Conservation (phyloP, 2,113 vertebrate genomes). For the Rhineura floridana region DNA sequence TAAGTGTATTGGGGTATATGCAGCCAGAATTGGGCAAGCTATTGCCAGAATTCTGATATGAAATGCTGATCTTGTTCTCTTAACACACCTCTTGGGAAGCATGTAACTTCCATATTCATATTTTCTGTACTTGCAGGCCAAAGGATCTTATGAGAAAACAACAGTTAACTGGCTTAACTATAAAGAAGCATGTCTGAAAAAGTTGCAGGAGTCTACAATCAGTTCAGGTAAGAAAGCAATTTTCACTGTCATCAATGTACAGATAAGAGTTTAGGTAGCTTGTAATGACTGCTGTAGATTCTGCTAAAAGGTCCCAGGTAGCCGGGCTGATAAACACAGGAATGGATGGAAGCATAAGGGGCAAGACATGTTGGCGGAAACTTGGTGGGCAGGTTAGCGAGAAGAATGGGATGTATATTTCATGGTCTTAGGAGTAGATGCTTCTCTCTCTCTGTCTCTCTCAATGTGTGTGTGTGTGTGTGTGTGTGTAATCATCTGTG, state of each 20-base stretch:
- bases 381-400: neutral
- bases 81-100: neutral
- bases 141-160: slow-evolving; percentile 83
- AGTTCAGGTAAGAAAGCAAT: slow-evolving; percentile 74
- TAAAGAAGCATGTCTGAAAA: slow-evolving; percentile 83
- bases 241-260: neutral
- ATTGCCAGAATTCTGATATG: neutral
- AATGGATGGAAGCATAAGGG: neutral
- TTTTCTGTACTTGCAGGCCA: slow-evolving; percentile 74
- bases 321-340: neutral
- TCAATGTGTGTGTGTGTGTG: no score
- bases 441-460: no score
- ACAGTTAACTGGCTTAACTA: slow-evolving; percentile 85
- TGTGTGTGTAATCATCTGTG: no score
- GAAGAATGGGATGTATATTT: no score
- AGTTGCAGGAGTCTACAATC: slow-evolving; percentile 64
- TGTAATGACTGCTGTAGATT: no score
- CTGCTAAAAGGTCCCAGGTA: neutral
- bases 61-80: neutral
- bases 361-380: neutral
- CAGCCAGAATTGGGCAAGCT: neutral
- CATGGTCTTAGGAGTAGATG: no score
- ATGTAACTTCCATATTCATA: neutral
- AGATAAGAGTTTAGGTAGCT: neutral
- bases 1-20: no score